Conservation (phyloP, 1,140 invertebrate genomes). For the Amphibalanus amphitrite region DNA sequence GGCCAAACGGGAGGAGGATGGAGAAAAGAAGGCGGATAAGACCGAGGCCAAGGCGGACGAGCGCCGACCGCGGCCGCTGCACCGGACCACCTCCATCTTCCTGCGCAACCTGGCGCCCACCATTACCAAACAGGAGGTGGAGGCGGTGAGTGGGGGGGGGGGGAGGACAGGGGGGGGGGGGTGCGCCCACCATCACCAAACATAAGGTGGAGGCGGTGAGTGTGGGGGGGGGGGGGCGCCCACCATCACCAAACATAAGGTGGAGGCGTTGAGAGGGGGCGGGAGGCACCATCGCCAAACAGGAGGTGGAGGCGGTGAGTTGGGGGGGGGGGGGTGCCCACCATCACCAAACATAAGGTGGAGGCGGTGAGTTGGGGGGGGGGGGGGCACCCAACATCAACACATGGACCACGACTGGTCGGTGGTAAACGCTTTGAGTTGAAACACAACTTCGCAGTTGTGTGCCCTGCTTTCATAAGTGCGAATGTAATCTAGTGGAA, state of each 20-base stretch:
- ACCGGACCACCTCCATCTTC: conserved; percentile 94
- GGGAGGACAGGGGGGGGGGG: no score
- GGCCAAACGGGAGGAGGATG: conserved; percentile 17
- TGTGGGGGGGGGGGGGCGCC: conserved; percentile 18
- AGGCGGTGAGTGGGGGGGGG: conserved; percentile 53
- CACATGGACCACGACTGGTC: no score
- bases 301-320: conserved; percentile 83
- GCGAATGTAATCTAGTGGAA: no score
- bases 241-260: conserved; percentile 21
- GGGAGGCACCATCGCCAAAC: no score
- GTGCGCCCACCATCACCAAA: conserved; percentile 88
- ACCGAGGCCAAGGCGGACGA: conserved; percentile 22
- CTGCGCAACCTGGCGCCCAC: conserved; percentile 84
- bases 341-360: conserved; percentile 90
- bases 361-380: conserved; percentile 77
- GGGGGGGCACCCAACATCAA: no score
- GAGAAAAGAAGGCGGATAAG: conserved; percentile 27
- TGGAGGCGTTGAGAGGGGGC: conserved; percentile 76
- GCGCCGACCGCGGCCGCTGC: conserved; percentile 32
- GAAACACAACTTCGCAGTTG: no score
- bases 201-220: conserved; percentile 88
- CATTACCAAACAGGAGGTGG: conserved; percentile 91
- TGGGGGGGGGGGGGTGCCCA: conserved; percentile 58
- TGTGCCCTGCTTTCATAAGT: no score
- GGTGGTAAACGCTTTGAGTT: no score